phyloP scores from a whole-genome alignment of 2,888 invertebrate species.

The Cancer borealis region DNA sequence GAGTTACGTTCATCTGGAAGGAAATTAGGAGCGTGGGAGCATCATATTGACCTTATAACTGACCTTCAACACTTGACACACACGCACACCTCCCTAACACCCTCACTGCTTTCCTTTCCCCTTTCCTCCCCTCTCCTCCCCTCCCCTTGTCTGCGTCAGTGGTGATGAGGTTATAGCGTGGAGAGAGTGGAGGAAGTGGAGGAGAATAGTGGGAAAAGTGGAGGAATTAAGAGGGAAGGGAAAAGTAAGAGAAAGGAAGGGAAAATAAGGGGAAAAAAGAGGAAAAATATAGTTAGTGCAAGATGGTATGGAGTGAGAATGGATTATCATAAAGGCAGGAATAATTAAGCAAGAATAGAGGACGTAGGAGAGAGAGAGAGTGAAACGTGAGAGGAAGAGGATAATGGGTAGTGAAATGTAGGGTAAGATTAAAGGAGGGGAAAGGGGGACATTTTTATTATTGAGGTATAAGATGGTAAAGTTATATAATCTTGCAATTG shows the following conservation, averaged over 20 bases:
- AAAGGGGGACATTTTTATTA: neutral
- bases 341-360: neutral
- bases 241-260: neutral
- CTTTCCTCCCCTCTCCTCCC: neutral
- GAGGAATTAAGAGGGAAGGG: too few species aligned
- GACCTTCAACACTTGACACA: neutral
- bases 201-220: too few species aligned
- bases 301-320: too few species aligned
- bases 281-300: neutral
- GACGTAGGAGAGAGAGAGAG: neutral
- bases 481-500: too few species aligned
- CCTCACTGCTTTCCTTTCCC: neutral
- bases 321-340: neutral
- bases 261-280: neutral
- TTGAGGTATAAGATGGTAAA: too few species aligned
- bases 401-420: neutral
- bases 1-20: neutral
- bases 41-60: neutral
- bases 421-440: neutral
- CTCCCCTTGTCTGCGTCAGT: neutral
- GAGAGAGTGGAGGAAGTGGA: too few species aligned
- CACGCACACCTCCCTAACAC: too few species aligned
- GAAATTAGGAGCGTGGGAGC: neutral
- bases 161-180: too few species aligned
- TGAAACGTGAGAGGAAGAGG: neutral